Evolutionary conservation across 2,888 invertebrate species (phyloP).

Genomic region (Megamerina dolium): DNA sequence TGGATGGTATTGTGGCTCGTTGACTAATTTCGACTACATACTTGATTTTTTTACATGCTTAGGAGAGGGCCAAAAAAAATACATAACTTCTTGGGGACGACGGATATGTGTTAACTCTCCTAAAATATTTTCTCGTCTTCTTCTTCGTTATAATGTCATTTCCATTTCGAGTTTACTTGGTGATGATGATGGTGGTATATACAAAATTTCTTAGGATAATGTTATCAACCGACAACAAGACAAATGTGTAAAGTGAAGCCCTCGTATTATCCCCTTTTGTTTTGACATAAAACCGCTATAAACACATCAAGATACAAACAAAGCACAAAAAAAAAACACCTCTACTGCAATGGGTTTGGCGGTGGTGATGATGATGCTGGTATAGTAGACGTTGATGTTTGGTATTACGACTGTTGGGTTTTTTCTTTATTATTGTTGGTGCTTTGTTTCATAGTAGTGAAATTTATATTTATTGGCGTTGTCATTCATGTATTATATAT

Average conservation of each 20-base stretch:
- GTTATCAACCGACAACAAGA: slow-evolving; percentile 8
- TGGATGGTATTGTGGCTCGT: too few species aligned
- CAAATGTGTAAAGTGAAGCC: slow-evolving; percentile 9
- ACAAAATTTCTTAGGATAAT: slow-evolving; percentile 13
- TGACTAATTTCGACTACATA: too few species aligned
- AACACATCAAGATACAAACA: slow-evolving; percentile 39
- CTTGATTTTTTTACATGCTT: too few species aligned
- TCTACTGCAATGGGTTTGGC: neutral
- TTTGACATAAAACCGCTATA: slow-evolving; percentile 49
- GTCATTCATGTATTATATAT: too few species aligned
- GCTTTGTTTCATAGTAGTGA: slow-evolving; percentile 9
- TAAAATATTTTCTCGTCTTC: too few species aligned
- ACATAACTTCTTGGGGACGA: too few species aligned
- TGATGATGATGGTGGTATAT: too few species aligned
- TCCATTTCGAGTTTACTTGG: neutral
- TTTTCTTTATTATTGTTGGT: neutral
- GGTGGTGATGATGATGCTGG: neutral
- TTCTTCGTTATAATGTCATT: too few species aligned
- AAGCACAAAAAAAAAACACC: neutral
- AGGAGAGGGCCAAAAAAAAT: too few species aligned
- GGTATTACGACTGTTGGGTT: slow-evolving; percentile 1
- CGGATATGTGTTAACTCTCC: too few species aligned
- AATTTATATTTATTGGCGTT: slow-evolving; percentile 25
- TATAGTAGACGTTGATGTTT: neutral
- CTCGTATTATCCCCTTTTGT: slow-evolving; percentile 35